Evolutionary conservation across 2,888 invertebrate genomes (phyloP), one percentile per base, ranked within the genome.

Genomic region (Scelioninae gen. 1): DNA sequence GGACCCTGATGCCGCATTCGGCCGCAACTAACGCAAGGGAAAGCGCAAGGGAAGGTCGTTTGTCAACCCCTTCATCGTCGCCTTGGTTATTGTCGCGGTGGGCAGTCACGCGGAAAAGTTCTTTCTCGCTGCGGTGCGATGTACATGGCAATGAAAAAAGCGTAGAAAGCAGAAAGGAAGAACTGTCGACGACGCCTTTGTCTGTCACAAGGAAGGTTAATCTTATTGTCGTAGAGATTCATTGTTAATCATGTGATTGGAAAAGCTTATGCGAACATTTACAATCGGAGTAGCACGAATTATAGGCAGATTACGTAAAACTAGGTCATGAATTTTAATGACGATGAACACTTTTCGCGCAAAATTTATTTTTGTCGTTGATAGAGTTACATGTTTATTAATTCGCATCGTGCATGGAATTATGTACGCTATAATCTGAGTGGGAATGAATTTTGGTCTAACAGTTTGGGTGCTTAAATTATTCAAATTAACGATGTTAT

Each of bases 1-100:
- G 87, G 87, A 65, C 81, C 86, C 84, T 84, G 83, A 86, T 84
- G 86, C 85, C 74, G 82, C 86, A 82, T 85, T 86, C 85, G 83
- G 78, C 85, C 85, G 85, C 82, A 83, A 84, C 85, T 75, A 83
- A 74, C 72, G 78, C 66, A 45, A 69, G 69, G 77, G 75, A 75
- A 55, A 47, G 15, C 38, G 62, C 68, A 74, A 34, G 71, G 80
- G 62, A 77, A 65, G 81, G 53, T 82, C 76, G 85, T 83, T 79
- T 82, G 83, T 85, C 83, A 85, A 85, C 85, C 85, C 85, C 78
- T 82, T 85, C 68, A 80, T 82, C 84, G 80, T 68, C 84, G 82
- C 85, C 85, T 84, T 85, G 83, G 86, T 85, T 74, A 83, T 83
- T 83, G 84, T 83, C 76, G 84, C 81, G 79, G 71, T 79, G 81